Evolutionary conservation across 2,888 invertebrate species (phyloP), one percentile per base, ranked within the genome.

Genomic region (Galerucella nymphaeae): DNA sequence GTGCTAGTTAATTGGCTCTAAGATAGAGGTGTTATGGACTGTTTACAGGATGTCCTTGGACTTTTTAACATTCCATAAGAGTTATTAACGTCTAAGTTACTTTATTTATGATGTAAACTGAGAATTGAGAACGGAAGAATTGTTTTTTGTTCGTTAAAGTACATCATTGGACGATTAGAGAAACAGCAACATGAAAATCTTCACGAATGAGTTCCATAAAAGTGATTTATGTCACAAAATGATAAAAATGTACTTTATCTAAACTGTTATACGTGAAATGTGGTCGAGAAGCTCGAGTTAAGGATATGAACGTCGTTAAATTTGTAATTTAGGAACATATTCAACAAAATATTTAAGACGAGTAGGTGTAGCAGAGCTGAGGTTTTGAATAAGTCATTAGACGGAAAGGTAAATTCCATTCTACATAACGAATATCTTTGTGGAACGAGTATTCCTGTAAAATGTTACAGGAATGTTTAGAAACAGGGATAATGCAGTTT

Each of bases 1-100:
- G 80, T 74, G 18, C 41, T 16, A 2, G 11, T 18, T 62, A 41
- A 62, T 42, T 62, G 13, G 41, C 6, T 38, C 42, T 18, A 16
- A 13, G 5, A 8, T 48, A n/a, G n/a, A n/a, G 14, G 8, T 48
- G n/a, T 5, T n/a, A 48, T 38, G 0, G 30, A 38, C 30, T 38
- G 5, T 38, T 38, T 38, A 38, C 6, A 30, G 30, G 30, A 6
- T 30, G 30, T 30, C 6, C 6, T 6, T 30, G 0, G 6, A 30
- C 30, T 5, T 38, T 38, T 38, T 38, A 38, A 38, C 8, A 38
- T 30, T 30, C 30, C 30, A 30, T 30, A 30, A 5, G 6, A 30
- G 30, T 30, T 30, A 30, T 30, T 30, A 6, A 30, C 30, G 30
- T 30, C 30, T 30, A 30, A 6, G 5, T 30, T 6, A 6, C 5